Base-by-base conservation (phyloP, 2,113 vertebrate species). In the Callopanchax toddi region DNA sequence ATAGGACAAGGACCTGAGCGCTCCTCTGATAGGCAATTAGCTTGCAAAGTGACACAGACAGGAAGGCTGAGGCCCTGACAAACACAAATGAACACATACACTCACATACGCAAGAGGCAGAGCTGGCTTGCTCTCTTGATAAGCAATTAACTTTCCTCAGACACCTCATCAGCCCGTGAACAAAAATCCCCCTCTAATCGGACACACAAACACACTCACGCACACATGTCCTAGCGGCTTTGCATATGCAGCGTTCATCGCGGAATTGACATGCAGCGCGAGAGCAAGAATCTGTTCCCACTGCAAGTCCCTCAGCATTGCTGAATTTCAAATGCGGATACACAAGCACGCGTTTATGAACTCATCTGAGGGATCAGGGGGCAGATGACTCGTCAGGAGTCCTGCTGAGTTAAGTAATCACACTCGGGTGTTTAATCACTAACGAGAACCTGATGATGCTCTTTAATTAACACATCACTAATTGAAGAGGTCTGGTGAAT, bases 391-490 rank as follows among this genome's bases (percentile, higher is more conserved):
- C 93, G 90, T 93, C 92, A 92, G 93, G 91, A 94, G 86, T 91
- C 93, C 82, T 89, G 94, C 93, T 93, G 93, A 93, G 93, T 87
- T 86, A 91, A 92, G 93, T 94, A 93, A 94, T 93, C 94, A 93
- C 92, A 91, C 92, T 91, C 88, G 89, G 93, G 93, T 93, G 94
- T 94, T 96, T 95, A 94, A 95, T 95, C 92, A 94, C 93, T 93
- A 95, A 95, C 93, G 93, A 94, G 92, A 92, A 93, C 92, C 93
- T 91, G 94, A 95, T 92, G 89, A 94, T 91, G 93, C 90, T 92
- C 93, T 95, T 94, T 95, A 94, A 96, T 94, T 94, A 95, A 93
- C 93, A 89, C 81, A 66, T 57, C 42, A 49, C 86, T 88, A 89
- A 90, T 89, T 85, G 86, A 87, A 82, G 84, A 85, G 91, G 85